Percentiles rank a stretch among this genome's conserved stretches.
phyloP scores from a whole-genome alignment of 1,140 invertebrate genomes.

The Ceratitis capitata region DNA sequence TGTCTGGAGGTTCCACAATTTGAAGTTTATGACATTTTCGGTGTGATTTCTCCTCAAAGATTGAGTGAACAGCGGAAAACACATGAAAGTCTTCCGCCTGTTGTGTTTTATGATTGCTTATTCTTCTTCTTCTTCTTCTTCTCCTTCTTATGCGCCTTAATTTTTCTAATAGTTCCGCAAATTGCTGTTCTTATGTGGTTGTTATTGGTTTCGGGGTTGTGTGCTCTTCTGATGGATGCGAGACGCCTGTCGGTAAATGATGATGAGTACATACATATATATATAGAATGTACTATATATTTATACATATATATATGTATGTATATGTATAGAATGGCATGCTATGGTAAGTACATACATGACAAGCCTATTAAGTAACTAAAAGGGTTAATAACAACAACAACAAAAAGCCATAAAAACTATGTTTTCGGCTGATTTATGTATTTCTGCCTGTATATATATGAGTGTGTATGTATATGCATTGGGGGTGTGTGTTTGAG shows the following conservation, averaged over 20 bases:
- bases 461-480: background rate
- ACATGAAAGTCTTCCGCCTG: constrained; percentile 23
- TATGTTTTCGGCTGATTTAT: background rate
- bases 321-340: background rate
- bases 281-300: no score
- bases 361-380: constrained; percentile 36
- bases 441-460: background rate
- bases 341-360: background rate
- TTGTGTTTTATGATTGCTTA: no score
- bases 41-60: background rate
- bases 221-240: constrained; percentile 10
- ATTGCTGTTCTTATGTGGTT: background rate
- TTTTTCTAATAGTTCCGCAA: background rate
- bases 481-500: background rate
- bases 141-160: background rate
- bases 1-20: background rate
- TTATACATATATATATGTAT: background rate
- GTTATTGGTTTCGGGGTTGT: constrained; percentile 12
- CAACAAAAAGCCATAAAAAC: background rate
- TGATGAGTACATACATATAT: background rate
- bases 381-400: background rate
- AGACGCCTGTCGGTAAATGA: background rate
- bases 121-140: background rate
- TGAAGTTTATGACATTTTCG: constrained; percentile 15
- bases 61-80: background rate